Base-by-base conservation (phyloP, 1,140 invertebrate species). In the Pseudomyrmex dendroicus region DNA sequence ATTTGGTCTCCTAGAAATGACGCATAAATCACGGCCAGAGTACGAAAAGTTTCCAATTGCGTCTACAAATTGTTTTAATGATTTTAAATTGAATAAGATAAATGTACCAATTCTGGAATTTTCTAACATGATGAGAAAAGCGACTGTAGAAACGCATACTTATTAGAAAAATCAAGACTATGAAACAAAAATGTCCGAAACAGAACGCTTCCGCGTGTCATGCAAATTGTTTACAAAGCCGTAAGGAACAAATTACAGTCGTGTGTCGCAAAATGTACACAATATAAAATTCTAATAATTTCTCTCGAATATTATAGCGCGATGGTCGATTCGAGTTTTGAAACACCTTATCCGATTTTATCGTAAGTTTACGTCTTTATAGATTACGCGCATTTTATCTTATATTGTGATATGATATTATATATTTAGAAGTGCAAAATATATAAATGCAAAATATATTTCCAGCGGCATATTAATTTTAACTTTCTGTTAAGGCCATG, bases 61-160 rank as follows among this genome's bases (percentile, higher is more conserved):
- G 46, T n/a, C 8, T 17, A 70, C 50, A 20, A 62, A 73, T 62
- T 62, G 44, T 20, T 46, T 20, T 25, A 48, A 62, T 74, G 44
- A 73, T 7, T 3, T 35, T 13, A 12, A 17, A 15, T 2, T 5
- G 17, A 9, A n/a, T 62, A 7, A 12, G 15, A 25, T 0, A 59
- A 74, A 46, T 48, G 35, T 35, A 35, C 35, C 5, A 73, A 83
- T 85, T 52, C 62, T 77, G 86, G 78, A 88, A 88, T 88, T 85
- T 88, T 62, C 44, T 88, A 48, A 83, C 67, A 67, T 59, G 62
- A 62, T 56, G 46, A 62, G 67, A 66, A 82, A 82, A 88, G 54
- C 63, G 67, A 22, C 13, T 25, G 17, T 15, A 52, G 12, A 76
- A 25, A 76, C 1, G 59, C 17, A 9, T n/a, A 35, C 5, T 35